These are phyloP conservation scores for Triplophysa tibetana DNA, from an alignment of 2,113 vertebrate species.

Conservation along the genomic window DNA sequence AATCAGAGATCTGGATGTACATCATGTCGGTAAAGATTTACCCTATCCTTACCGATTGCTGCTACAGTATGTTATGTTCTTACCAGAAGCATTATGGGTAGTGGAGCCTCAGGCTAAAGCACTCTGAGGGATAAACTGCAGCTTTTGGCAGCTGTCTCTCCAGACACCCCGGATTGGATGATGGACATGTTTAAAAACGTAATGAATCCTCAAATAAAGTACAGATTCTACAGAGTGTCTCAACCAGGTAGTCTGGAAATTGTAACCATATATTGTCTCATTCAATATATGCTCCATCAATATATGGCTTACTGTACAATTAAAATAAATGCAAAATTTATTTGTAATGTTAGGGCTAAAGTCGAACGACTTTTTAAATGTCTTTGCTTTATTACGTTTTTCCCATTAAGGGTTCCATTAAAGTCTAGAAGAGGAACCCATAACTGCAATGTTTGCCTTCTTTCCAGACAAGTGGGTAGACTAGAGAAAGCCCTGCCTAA, in stretches of 20 bases:
- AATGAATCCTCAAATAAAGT: neutral
- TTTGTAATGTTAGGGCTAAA: too few species aligned
- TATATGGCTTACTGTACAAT: too few species aligned
- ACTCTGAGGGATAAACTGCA: constrained; percentile 5
- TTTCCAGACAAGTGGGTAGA: neutral
- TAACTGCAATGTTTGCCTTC: neutral
- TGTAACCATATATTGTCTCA: too few species aligned
- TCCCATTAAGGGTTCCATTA: too few species aligned
- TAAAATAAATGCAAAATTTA: too few species aligned
- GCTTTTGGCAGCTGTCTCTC: constrained; percentile 24
- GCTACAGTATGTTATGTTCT: neutral
- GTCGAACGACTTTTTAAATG: too few species aligned
- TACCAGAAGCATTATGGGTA: neutral
- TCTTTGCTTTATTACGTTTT: too few species aligned
- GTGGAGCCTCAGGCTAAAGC: neutral
- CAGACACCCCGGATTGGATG: constrained; percentile 8
- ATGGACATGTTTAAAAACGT: constrained; percentile 12
- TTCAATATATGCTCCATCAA: too few species aligned
- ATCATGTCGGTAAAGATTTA: constrained; percentile 60
- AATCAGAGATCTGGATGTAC: constrained; percentile 46
- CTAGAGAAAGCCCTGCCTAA: too few species aligned
- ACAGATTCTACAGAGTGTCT: neutral
- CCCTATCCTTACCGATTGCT: constrained; percentile 51
- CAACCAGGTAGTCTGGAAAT: neutral
- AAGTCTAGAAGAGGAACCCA: too few species aligned